Evolutionary conservation across 2,113 vertebrate genomes (phyloP).

Genomic region (Ardeotis arabs): DNA sequence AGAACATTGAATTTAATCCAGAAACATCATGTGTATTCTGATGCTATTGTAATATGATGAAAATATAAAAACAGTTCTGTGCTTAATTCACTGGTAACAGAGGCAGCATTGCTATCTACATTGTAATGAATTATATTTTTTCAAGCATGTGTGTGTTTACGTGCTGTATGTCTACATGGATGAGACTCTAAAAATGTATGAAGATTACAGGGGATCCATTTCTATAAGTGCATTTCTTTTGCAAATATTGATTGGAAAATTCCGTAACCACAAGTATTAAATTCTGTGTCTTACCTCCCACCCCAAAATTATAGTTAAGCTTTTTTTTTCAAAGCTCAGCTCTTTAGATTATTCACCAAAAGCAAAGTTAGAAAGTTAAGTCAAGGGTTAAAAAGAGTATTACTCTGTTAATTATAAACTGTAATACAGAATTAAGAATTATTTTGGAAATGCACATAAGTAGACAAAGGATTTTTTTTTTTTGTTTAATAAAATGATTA

Average conservation of each 20-base stretch:
- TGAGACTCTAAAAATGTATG: not conserved
- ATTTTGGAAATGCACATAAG: not conserved
- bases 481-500: not conserved
- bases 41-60: accelerated
- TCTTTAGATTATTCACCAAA: not conserved
- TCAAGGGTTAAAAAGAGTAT: not conserved
- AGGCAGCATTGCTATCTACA: not conserved
- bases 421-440: not conserved
- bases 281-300: not conserved
- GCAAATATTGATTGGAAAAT: not conserved
- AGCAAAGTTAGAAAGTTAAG: not conserved
- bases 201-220: not conserved
- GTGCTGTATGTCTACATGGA: not conserved
- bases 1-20: not conserved
- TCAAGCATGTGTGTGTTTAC: not conserved
- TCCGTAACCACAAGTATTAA: not conserved
- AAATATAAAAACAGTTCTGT: not conserved
- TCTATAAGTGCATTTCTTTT: not conserved
- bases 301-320: not conserved
- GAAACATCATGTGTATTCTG: not conserved
- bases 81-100: not conserved
- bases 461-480: not conserved
- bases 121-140: not conserved
- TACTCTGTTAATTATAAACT: not conserved
- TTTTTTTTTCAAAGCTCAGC: not conserved